Percentiles rank a stretch among this genome's conserved stretches.
Conservation (phyloP, 2,797 vertebrate species). For the Danio choprae region DNA sequence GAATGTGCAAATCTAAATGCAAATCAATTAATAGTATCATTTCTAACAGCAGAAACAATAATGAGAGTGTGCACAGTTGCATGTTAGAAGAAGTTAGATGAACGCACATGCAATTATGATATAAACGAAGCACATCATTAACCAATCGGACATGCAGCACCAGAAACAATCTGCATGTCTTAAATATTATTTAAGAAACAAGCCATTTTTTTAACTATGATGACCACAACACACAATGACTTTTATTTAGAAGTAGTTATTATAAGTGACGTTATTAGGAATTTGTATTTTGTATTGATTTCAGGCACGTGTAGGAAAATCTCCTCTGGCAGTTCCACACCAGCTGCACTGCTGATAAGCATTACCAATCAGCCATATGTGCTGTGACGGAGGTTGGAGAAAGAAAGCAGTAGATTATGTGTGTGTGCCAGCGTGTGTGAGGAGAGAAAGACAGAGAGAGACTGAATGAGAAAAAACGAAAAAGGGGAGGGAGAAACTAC, state of each 20-base stretch:
- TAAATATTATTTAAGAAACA: background rate
- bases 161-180: background rate
- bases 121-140: constrained; percentile 7
- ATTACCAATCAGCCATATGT: constrained; percentile 49
- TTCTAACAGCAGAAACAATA: constrained; percentile 18
- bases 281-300: constrained; percentile 20
- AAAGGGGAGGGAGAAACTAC: background rate
- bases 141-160: background rate
- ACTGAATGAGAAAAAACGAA: background rate
- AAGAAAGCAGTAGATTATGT: constrained; percentile 12
- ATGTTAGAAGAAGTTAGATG: constrained; percentile 6
- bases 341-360: constrained; percentile 46
- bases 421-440: constrained; percentile 4
- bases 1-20: constrained; percentile 33
- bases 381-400: constrained; percentile 23
- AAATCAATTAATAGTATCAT: constrained; percentile 23
- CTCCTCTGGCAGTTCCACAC: constrained; percentile 19
- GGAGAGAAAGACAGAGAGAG: background rate
- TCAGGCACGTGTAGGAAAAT: constrained; percentile 30
- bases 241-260: background rate
- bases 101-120: background rate
- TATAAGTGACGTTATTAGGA: background rate
- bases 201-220: background rate
- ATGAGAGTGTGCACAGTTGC: background rate
- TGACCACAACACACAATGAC: background rate